Evolutionary conservation across 2,888 invertebrate genomes (phyloP).

Genomic region (Rosalia funebris): DNA sequence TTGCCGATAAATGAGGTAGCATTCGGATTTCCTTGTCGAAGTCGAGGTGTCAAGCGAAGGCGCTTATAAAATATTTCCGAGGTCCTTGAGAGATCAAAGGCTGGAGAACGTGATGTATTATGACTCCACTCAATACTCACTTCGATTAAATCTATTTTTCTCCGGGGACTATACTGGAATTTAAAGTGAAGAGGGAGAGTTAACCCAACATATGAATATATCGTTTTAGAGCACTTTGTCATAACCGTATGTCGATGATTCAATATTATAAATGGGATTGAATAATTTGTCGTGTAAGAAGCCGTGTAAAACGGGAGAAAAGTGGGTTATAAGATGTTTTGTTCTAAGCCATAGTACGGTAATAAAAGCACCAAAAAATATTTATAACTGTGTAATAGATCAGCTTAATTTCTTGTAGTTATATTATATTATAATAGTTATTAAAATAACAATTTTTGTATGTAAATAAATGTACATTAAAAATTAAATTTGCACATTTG

Average conservation of each 20-base stretch:
- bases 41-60: constrained; percentile 32
- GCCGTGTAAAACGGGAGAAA: no score
- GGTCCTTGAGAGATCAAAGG: constrained; percentile 53
- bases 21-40: constrained; percentile 3
- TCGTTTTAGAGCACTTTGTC: constrained; percentile 29
- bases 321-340: no score
- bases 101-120: constrained; percentile 55
- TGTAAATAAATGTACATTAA: no score
- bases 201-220: constrained; percentile 29
- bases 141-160: constrained; percentile 58
- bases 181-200: constrained; percentile 41
- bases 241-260: constrained; percentile 23
- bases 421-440: no score
- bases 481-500: no score
- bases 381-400: no score
- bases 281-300: background rate
- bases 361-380: no score
- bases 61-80: constrained; percentile 45
- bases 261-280: constrained; percentile 27
- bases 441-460: no score
- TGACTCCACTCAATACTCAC: constrained; percentile 55
- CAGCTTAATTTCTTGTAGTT: no score
- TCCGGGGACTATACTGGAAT: constrained; percentile 50
- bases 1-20: constrained; percentile 4
- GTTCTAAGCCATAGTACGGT: no score